These are phyloP conservation scores for Criorhina ranunculi DNA, from an alignment of 2,888 invertebrate genomes.

Conservation along the genomic window DNA sequence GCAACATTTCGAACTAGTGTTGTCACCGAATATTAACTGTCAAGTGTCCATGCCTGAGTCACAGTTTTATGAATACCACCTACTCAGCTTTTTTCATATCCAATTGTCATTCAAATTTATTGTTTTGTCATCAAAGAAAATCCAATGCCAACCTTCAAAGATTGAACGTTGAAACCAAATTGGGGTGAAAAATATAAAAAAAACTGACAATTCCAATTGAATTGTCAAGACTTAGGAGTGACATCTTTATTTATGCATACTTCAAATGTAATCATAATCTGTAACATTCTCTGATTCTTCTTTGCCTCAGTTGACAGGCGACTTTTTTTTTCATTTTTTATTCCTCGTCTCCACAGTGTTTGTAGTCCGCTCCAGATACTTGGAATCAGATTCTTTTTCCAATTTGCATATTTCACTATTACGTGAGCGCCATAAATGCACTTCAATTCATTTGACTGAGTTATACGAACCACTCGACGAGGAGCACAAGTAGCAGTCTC, in stretches of 20 bases:
- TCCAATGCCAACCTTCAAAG: no score
- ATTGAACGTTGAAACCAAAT: no score
- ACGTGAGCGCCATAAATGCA: constrained; percentile 65
- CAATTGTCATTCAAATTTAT: no score
- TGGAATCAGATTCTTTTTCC: constrained; percentile 52
- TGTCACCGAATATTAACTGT: no score
- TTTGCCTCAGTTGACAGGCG: background rate
- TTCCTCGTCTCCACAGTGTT: background rate
- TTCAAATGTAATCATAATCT: constrained; percentile 20
- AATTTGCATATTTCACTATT: constrained; percentile 57
- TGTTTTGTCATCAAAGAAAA: no score
- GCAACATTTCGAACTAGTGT: no score
- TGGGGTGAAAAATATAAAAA: background rate
- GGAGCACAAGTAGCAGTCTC: constrained; percentile 2
- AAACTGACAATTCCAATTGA: constrained; percentile 20
- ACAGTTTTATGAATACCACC: no score
- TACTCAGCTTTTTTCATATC: no score
- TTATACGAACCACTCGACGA: background rate
- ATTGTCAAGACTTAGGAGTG: constrained; percentile 12
- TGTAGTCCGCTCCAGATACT: constrained; percentile 49
- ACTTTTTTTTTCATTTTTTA: background rate
- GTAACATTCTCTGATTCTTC: background rate
- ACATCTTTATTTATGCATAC: constrained; percentile 37
- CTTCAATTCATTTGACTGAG: constrained; percentile 5
- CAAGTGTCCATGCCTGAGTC: no score